These are phyloP conservation scores for Peribatodes rhomboidaria DNA, from an alignment of 2,888 invertebrate genomes.

Conservation along the genomic window DNA sequence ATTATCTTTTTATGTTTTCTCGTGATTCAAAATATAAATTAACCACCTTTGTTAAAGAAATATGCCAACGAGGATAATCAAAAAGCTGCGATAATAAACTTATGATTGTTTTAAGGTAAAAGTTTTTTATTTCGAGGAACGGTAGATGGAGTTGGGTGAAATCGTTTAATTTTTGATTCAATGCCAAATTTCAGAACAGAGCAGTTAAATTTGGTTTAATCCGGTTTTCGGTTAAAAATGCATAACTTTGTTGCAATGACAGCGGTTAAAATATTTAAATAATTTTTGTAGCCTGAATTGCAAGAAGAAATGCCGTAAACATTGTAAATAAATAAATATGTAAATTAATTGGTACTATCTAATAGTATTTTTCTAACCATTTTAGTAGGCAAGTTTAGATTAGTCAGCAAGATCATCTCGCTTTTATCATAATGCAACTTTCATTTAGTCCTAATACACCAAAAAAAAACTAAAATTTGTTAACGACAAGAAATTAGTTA, in stretches of 20 bases:
- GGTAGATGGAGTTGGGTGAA: background rate
- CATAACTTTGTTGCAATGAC: constrained; percentile 19
- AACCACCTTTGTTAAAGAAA: constrained; percentile 4
- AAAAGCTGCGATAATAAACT: too few relatives aligned
- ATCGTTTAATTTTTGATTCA: constrained; percentile 19
- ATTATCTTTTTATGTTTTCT: constrained; percentile 20
- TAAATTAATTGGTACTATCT: too few relatives aligned
- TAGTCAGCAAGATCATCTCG: too few relatives aligned
- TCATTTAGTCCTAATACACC: too few relatives aligned
- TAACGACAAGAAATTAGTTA: too few relatives aligned
- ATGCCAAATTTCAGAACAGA: constrained; percentile 22
- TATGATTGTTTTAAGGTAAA: too few relatives aligned
- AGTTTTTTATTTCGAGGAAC: background rate
- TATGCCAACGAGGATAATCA: background rate
- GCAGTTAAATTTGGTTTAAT: constrained; percentile 27
- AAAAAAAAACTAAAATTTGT: too few relatives aligned
- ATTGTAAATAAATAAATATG: too few relatives aligned
- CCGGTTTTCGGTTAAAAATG: constrained; percentile 26
- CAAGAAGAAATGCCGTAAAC: background rate
- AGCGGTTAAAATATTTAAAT: constrained; percentile 13
- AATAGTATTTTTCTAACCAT: too few relatives aligned
- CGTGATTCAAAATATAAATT: constrained; percentile 3
- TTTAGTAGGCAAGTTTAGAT: too few relatives aligned
- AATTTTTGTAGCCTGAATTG: background rate
- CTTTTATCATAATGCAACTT: too few relatives aligned